phyloP scores from a whole-genome alignment of 2,797 vertebrate genomes.

The Borostomias antarcticus region DNA sequence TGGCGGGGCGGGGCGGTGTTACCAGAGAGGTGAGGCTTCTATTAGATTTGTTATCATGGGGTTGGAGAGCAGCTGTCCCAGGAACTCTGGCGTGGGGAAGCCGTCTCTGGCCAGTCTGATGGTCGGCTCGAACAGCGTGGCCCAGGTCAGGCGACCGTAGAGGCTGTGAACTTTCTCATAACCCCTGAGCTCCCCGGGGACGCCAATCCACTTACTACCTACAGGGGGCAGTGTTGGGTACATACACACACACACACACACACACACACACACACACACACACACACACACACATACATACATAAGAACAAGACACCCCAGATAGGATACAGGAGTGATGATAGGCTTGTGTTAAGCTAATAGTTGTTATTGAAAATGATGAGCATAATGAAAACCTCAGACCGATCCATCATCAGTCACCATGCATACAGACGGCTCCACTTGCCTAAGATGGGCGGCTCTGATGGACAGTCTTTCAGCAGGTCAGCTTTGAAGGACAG shows the following conservation, averaged over 20 bases:
- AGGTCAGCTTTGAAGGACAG: slow-evolving; percentile 43
- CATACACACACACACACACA: not conserved
- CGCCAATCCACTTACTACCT: slow-evolving; percentile 83
- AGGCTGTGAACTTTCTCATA: slow-evolving; percentile 81
- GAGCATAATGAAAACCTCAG: no score
- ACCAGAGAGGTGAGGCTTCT: slow-evolving; percentile 63
- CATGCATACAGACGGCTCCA: no score
- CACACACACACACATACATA: no score
- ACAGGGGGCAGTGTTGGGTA: not conserved
- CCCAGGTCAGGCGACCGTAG: slow-evolving; percentile 83
- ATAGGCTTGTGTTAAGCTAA: not conserved
- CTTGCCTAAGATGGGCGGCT: slow-evolving; percentile 47
- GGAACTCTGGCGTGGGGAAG: slow-evolving; percentile 69
- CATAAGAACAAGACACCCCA: not conserved
- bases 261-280: no score
- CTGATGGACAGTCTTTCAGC: slow-evolving; percentile 51
- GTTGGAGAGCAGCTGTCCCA: slow-evolving; percentile 13
- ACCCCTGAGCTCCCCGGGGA: slow-evolving; percentile 90
- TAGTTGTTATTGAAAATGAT: not conserved
- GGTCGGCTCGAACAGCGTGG: slow-evolving; percentile 73
- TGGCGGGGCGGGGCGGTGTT: no score
- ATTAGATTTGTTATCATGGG: fast-evolving
- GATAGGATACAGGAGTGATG: not conserved
- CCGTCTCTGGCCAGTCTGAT: slow-evolving; percentile 87
- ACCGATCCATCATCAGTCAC: no score